Conservation (phyloP, 2,797 vertebrate species). For the Erethizon dorsatum region DNA sequence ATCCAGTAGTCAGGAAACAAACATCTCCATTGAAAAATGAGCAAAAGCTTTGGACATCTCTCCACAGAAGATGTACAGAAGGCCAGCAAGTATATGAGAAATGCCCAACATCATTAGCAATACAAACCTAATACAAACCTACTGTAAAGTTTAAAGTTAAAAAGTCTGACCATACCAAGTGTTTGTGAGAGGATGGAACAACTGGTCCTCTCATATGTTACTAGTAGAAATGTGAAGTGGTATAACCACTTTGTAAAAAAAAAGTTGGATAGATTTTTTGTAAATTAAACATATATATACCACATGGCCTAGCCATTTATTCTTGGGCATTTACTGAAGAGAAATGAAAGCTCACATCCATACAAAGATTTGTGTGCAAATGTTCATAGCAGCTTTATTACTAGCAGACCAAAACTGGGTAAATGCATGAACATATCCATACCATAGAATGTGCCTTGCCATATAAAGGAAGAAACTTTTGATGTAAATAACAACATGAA, state of each 20-base stretch:
- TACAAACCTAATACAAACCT: not conserved
- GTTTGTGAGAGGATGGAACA: not conserved
- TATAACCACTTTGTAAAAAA: not conserved
- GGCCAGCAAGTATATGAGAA: not conserved
- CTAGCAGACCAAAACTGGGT: not conserved
- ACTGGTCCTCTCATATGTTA: not conserved
- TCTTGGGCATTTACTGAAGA: constrained; percentile 8
- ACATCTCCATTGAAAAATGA: not conserved
- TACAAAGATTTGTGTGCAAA: not conserved
- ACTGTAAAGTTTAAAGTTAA: constrained; percentile 11
- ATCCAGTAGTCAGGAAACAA: not conserved
- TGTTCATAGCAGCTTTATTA: not conserved
- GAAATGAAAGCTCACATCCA: constrained; percentile 1
- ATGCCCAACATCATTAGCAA: not conserved
- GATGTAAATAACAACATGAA: not conserved
- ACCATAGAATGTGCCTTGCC: not conserved
- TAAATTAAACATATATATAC: not conserved
- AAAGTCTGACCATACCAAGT: not conserved
- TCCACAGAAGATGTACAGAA: not conserved
- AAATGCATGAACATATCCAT: not conserved
- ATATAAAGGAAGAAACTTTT: constrained; percentile 18
- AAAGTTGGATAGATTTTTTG: not conserved
- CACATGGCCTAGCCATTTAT: not conserved
- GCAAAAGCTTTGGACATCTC: not conserved
- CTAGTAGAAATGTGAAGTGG: not conserved